Evolutionary conservation across 2,888 invertebrate species (phyloP).

Genomic region (Aquatica leii): DNA sequence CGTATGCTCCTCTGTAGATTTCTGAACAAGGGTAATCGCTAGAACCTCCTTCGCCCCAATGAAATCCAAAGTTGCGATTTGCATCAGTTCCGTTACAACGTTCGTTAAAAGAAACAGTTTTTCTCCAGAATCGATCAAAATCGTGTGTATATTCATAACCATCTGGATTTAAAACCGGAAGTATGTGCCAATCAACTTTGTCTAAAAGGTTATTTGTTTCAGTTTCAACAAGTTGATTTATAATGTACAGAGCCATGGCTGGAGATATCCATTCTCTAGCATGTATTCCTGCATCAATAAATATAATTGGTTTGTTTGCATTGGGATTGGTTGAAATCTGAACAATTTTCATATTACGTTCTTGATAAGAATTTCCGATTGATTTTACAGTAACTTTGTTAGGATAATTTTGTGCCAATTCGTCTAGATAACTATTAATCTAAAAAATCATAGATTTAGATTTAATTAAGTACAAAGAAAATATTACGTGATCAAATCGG

Average conservation of each 20-base stretch:
- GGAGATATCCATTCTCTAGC: constrained; percentile 76
- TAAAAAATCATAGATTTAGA: constrained; percentile 33
- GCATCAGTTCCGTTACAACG: constrained; percentile 75
- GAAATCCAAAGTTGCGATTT: constrained; percentile 77
- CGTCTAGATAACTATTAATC: constrained; percentile 56
- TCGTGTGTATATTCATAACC: constrained; percentile 64
- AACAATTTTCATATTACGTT: constrained; percentile 56
- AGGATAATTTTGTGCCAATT: constrained; percentile 50
- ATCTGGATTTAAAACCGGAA: constrained; percentile 65
- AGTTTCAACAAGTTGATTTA: constrained; percentile 64
- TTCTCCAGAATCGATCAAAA: constrained; percentile 69
- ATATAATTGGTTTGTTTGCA: constrained; percentile 62
- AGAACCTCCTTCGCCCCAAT: constrained; percentile 68
- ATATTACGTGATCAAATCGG: constrained; percentile 40
- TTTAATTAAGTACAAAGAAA: not conserved
- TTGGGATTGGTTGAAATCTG: constrained; percentile 57
- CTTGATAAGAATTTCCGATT: constrained; percentile 59
- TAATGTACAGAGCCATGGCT: constrained; percentile 66
- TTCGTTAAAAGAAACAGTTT: constrained; percentile 66
- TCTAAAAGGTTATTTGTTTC: constrained; percentile 54
- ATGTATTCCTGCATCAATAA: constrained; percentile 68
- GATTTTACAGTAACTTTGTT: constrained; percentile 50
- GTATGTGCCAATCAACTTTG: constrained; percentile 61
- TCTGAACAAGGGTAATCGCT: constrained; percentile 58
- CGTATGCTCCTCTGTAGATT: constrained; percentile 58